Evolutionary conservation across 2,113 vertebrate genomes (phyloP).

Genomic region (Ondatra zibethicus): DNA sequence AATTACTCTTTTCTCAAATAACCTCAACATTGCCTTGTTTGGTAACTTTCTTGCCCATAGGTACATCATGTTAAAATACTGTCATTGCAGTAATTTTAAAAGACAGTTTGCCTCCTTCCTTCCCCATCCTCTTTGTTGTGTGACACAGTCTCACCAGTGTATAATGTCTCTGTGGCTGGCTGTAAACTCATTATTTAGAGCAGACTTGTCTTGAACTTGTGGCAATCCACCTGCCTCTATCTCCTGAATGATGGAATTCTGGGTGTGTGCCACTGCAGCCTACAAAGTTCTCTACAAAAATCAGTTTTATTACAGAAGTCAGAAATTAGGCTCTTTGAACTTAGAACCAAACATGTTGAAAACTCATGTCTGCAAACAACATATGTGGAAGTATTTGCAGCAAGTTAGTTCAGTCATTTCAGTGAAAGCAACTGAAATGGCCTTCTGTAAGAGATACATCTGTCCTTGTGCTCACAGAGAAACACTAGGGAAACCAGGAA

Average conservation of each 20-base stretch:
- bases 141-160: neutral
- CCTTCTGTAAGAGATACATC: neutral
- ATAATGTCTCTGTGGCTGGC: neutral
- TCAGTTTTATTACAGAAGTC: neutral
- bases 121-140: neutral
- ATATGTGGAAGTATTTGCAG: neutral
- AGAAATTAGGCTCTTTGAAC: neutral
- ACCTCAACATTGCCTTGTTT: neutral
- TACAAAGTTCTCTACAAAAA: neutral
- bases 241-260: neutral
- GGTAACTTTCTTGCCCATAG: neutral
- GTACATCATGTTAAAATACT: neutral
- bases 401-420: neutral
- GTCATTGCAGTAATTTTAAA: neutral
- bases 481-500: neutral
- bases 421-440: neutral
- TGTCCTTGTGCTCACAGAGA: neutral
- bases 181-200: neutral
- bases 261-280: neutral
- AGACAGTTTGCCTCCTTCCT: neutral
- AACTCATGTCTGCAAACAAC: slow-evolving; percentile 13
- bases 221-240: neutral
- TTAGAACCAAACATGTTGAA: neutral
- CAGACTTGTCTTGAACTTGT: neutral
- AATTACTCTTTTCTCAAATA: neutral